Evolutionary conservation across 2,113 vertebrate species (phyloP).

Genomic region (Hymenochirus boettgeri): DNA sequence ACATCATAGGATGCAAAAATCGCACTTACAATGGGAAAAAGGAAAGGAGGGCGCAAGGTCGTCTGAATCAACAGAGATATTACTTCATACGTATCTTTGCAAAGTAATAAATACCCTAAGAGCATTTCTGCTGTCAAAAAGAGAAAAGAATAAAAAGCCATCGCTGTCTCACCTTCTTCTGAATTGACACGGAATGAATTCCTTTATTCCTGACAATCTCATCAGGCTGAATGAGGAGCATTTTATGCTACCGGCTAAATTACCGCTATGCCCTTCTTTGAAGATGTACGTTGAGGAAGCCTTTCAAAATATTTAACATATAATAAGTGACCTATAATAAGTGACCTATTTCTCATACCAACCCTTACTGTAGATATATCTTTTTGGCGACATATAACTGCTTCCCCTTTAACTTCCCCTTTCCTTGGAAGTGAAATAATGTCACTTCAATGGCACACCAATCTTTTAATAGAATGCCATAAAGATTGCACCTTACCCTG

Average conservation of each 20-base stretch:
- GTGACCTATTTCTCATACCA: too few relatives aligned
- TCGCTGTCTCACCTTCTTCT: neutral
- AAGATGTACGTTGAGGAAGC: too few relatives aligned
- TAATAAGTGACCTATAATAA: too few relatives aligned
- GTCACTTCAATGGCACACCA: too few relatives aligned
- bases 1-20: neutral
- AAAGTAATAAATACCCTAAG: neutral
- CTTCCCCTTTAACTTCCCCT: too few relatives aligned
- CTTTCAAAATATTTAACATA: too few relatives aligned
- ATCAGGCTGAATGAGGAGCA: constrained; percentile 4
- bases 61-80: neutral
- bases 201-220: neutral
- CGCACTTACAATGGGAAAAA: neutral
- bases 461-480: too few relatives aligned
- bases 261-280: too few relatives aligned
- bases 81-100: neutral
- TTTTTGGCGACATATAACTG: too few relatives aligned
- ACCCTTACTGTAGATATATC: too few relatives aligned
- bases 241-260: neutral
- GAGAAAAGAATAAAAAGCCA: neutral
- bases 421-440: too few relatives aligned
- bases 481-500: too few relatives aligned
- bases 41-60: neutral
- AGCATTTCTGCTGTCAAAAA: neutral
- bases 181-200: neutral